Conservation (phyloP, 2,113 vertebrate species). For the cat (Felis catus) region DNA sequence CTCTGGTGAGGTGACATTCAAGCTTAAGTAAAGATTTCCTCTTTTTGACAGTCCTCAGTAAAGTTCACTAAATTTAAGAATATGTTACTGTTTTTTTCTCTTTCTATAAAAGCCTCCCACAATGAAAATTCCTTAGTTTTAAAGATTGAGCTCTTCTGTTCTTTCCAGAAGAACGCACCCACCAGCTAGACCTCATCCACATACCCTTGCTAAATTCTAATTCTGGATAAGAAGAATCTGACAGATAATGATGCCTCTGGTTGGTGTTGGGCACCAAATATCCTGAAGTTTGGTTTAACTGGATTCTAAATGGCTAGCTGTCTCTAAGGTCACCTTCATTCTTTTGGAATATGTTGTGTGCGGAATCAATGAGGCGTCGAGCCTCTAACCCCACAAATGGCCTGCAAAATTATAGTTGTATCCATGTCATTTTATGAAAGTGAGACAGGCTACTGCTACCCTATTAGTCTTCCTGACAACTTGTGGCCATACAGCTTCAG, state of each 20-base stretch:
- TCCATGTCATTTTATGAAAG: slow-evolving; percentile 33
- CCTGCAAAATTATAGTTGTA: slow-evolving; percentile 47
- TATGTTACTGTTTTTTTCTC: neutral
- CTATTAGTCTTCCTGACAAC: slow-evolving; percentile 72
- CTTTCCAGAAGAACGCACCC: neutral
- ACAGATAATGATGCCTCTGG: neutral
- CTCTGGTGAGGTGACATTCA: neutral
- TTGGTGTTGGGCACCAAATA: neutral
- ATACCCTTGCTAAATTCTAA: neutral
- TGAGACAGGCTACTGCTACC: slow-evolving; percentile 30
- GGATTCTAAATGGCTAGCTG: neutral
- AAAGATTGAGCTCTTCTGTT: neutral
- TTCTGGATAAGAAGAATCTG: neutral
- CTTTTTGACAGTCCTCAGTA: neutral
- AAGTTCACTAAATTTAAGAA: neutral
- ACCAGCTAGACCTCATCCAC: neutral
- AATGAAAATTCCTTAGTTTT: neutral
- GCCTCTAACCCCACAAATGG: slow-evolving; percentile 61
- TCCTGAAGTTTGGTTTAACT: slow-evolving; percentile 41
- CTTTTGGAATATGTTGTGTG: neutral
- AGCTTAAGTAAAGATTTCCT: neutral
- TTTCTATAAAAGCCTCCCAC: neutral
- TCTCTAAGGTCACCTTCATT: slow-evolving; percentile 62
- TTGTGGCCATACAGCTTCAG: slow-evolving; percentile 28
- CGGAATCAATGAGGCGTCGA: slow-evolving; percentile 54